Conservation (phyloP, 1,140 invertebrate genomes). For the Copidosoma floridanum region DNA sequence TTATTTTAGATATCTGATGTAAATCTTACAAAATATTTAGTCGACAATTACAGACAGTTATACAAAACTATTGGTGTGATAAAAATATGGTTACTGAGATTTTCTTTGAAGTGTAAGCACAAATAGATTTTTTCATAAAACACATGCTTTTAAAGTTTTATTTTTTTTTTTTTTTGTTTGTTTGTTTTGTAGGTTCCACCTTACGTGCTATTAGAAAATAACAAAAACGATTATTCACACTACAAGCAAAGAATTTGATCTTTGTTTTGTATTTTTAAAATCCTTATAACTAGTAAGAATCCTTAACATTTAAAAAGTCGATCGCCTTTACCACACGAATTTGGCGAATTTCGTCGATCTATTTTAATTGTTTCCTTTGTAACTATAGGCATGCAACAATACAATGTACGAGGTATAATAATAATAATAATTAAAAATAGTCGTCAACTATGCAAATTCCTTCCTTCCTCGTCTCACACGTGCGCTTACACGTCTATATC, state of each 20-base stretch:
- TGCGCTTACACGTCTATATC: slow-evolving; percentile 16
- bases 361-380: slow-evolving; percentile 44
- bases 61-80: too few relatives aligned
- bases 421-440: slow-evolving; percentile 49
- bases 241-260: slow-evolving; percentile 36
- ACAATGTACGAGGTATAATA: slow-evolving; percentile 38
- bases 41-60: too few relatives aligned
- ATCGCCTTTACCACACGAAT: slow-evolving; percentile 19
- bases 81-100: too few relatives aligned
- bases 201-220: slow-evolving; percentile 22
- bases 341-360: slow-evolving; percentile 25
- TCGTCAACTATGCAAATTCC: slow-evolving; percentile 39
- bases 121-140: too few relatives aligned
- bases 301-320: slow-evolving; percentile 18
- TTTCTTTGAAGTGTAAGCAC: too few relatives aligned
- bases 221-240: slow-evolving; percentile 36
- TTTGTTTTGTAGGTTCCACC: background rate
- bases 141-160: background rate
- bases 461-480: slow-evolving; percentile 23
- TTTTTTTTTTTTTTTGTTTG: background rate
- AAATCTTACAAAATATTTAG: too few relatives aligned
- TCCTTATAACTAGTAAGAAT: slow-evolving; percentile 26
- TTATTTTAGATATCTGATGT: background rate
- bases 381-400: slow-evolving; percentile 57
- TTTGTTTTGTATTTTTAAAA: slow-evolving; percentile 32